Evolutionary conservation across 2,113 vertebrate genomes (phyloP).

Genomic region (Mustela lutreola): DNA sequence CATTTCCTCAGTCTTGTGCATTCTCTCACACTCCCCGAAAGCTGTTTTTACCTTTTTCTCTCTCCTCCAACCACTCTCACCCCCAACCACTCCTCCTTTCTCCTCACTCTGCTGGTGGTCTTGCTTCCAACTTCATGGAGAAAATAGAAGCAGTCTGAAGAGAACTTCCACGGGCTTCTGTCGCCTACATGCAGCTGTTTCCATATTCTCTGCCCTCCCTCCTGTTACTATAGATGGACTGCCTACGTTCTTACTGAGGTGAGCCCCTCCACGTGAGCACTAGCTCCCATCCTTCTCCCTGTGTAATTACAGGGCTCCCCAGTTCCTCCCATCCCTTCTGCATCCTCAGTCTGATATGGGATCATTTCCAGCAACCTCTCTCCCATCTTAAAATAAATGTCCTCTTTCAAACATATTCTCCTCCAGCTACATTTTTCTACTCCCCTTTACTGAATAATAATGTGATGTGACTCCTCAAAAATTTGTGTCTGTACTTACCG

Average conservation of each 20-base stretch:
- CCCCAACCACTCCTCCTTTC: not conserved
- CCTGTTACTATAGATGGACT: not conserved
- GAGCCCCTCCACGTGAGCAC: not conserved
- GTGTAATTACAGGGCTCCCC: not conserved
- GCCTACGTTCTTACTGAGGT: not conserved
- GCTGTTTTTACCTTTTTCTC: conserved; percentile 36
- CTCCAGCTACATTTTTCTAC: conserved; percentile 18
- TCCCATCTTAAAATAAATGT: conserved; percentile 18
- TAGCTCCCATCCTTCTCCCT: not conserved
- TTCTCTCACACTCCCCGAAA: not conserved
- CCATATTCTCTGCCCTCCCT: not conserved
- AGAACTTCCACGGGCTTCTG: not conserved
- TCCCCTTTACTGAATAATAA: not conserved
- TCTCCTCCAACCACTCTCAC: not conserved
- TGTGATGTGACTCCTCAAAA: not conserved
- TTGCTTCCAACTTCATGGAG: conserved; percentile 54
- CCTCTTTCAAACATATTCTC: not conserved
- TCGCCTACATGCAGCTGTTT: conserved; percentile 19
- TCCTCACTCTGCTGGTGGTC: not conserved
- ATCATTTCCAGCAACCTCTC: not conserved
- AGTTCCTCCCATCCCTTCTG: not conserved
- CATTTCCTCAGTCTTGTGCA: not conserved
- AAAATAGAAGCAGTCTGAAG: conserved; percentile 70
- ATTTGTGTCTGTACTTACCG: not conserved
- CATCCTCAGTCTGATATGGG: not conserved